phyloP scores from a whole-genome alignment of 2,113 vertebrate species.

The Gallinago undulata region DNA sequence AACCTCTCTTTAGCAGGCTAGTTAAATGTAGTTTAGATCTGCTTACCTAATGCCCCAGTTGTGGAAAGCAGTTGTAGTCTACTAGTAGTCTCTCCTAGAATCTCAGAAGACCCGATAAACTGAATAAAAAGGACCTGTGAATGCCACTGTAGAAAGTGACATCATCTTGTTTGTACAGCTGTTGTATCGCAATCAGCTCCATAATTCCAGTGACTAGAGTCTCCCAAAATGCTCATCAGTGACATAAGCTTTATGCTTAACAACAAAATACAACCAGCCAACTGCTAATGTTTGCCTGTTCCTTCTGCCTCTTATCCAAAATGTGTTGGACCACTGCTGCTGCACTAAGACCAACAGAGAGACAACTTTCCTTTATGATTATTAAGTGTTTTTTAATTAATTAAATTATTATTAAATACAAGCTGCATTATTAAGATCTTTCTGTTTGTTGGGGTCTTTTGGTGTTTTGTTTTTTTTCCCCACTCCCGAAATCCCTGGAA shows the following conservation, averaged over 20 bases:
- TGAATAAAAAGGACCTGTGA: not conserved
- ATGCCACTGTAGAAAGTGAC: not conserved
- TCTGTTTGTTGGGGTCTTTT: not conserved
- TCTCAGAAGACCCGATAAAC: not conserved
- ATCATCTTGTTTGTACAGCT: not conserved
- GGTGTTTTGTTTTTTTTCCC: not conserved
- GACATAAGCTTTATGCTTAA: not conserved
- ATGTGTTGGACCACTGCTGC: accelerated
- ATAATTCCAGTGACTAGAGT: accelerated
- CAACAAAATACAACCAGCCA: not conserved
- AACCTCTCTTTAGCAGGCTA: not conserved
- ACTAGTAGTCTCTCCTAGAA: not conserved
- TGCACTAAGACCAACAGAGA: not conserved
- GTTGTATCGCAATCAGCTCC: not conserved
- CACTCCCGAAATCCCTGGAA: not conserved
- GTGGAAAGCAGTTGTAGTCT: not conserved
- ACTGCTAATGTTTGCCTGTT: not conserved
- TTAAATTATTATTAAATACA: not conserved
- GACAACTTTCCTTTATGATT: not conserved
- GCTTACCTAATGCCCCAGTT: not conserved
- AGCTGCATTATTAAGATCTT: not conserved
- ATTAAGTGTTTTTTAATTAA: not conserved
- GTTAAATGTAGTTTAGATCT: not conserved
- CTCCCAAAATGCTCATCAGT: not conserved
- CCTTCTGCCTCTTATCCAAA: not conserved